These are phyloP conservation scores for Callospermophilus lateralis DNA, from an alignment of 2,113 vertebrate species.

Conservation along the genomic window DNA sequence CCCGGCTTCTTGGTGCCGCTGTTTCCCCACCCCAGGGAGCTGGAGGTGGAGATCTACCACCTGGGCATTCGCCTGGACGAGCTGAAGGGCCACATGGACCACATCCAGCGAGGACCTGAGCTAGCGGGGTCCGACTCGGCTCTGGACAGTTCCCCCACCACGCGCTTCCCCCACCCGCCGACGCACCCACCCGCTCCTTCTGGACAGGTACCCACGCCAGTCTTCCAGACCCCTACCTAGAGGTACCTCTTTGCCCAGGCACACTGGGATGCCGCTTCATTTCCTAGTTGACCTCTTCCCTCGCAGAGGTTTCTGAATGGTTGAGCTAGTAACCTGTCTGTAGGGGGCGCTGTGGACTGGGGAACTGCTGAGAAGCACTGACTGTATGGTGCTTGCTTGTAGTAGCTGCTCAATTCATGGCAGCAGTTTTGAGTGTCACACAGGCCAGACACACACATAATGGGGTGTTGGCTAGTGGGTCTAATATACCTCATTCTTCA, in stretches of 20 bases:
- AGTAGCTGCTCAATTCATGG: background rate
- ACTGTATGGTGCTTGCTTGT: background rate
- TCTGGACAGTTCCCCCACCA: background rate
- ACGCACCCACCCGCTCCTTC: constrained; percentile 28
- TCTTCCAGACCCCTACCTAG: background rate
- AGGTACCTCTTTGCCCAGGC: constrained; percentile 85
- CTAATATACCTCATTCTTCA: background rate
- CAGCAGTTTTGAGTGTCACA: background rate
- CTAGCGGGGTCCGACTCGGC: background rate
- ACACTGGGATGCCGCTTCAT: accelerated
- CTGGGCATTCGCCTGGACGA: constrained; percentile 91
- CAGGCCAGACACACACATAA: background rate
- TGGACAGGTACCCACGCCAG: accelerated
- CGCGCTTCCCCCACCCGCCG: background rate
- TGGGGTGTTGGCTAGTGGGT: background rate
- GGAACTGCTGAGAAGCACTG: background rate
- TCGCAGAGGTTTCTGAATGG: background rate
- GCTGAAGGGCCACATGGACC: constrained; percentile 90
- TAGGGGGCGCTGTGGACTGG: background rate
- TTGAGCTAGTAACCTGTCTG: background rate
- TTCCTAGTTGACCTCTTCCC: background rate
- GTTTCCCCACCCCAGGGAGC: constrained; percentile 84
- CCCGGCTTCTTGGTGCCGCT: background rate
- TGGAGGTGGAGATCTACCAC: constrained; percentile 93
- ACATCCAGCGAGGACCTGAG: constrained; percentile 24